Evolutionary conservation across 1,140 invertebrate genomes (phyloP), one percentile per base, ranked within the genome.

Genomic region (Apis cerana): DNA sequence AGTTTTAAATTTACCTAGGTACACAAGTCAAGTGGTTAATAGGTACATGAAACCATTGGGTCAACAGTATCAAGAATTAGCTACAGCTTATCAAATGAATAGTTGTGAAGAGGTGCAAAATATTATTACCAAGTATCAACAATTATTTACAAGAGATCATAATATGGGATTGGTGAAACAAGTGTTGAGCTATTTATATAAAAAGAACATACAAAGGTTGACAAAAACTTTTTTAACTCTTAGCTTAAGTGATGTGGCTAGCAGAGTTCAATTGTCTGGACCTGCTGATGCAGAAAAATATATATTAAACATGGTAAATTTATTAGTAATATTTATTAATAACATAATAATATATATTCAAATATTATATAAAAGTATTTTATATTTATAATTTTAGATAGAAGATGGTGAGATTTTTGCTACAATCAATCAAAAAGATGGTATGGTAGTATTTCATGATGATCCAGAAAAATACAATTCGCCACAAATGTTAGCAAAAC

Each of bases 221-320:
- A 99, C 99, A 56, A 99, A 99, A 94, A 99, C 99, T 59, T 99
- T 99, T 94, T 95, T 99, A 84, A 99, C 98, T 1, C 94, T 99
- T 69, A 99, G 98, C 52, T 94, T 99, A 78, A 96, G 96, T 82
- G 99, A 99, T 95, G 98, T 99, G 80, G 98, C 98, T 5, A 97
- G 97, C 88, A 95, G 98, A 90, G 98, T 99, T 48, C 97, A 98
- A 86, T 94, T 99, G 58, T 92, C 96, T 48, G 96, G 96, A 77
- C 97, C 98, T 17, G 94, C 95, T 23, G 97, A 99, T 93, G 99
- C 99, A 33, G 99, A 99, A 94, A 97, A 97, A 92, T 98, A 99
- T 93, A 97, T 99, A 89, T 95, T 99, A 64, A 97, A 98, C 93
- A 99, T 99, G 99, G 97, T 97, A 94, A 94, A 92, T 72, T 23